These are phyloP conservation scores for Burhinus bistriatus DNA, from an alignment of 2,113 vertebrate genomes.

Conservation along the genomic window DNA sequence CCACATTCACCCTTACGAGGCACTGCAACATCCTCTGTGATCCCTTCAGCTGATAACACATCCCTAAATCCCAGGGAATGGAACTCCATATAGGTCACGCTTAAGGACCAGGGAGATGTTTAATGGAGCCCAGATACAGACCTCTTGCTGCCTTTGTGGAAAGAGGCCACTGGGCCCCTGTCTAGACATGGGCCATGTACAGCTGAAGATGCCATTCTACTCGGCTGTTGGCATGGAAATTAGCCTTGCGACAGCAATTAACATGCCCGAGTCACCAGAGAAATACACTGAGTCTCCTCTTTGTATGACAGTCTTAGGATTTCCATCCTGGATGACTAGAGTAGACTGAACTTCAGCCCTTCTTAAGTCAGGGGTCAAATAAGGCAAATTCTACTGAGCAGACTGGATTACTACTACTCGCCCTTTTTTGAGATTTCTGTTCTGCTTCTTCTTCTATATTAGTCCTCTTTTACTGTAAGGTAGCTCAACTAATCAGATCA, in stretches of 20 bases:
- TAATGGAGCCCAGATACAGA: background rate
- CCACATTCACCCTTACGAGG: fast-evolving
- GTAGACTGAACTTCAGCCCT: background rate
- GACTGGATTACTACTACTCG: background rate
- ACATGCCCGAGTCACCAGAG: background rate
- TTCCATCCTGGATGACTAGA: background rate
- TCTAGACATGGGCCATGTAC: background rate
- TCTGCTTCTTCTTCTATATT: background rate
- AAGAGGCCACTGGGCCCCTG: background rate
- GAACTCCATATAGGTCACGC: background rate
- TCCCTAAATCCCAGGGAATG: background rate
- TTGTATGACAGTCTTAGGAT: background rate
- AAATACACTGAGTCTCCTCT: background rate
- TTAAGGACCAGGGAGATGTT: background rate
- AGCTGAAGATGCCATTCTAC: background rate
- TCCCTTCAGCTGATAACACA: background rate
- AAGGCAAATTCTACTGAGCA: background rate
- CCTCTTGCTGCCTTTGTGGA: background rate
- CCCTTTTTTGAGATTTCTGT: background rate
- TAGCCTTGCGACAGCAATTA: background rate
- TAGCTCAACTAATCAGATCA: background rate
- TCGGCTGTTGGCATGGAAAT: fast-evolving
- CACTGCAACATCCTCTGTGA: background rate
- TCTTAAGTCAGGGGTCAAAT: background rate
- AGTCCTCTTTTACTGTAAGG: background rate